Evolutionary conservation across 2,113 vertebrate genomes (phyloP).

Genomic region (Crotalus viridis): DNA sequence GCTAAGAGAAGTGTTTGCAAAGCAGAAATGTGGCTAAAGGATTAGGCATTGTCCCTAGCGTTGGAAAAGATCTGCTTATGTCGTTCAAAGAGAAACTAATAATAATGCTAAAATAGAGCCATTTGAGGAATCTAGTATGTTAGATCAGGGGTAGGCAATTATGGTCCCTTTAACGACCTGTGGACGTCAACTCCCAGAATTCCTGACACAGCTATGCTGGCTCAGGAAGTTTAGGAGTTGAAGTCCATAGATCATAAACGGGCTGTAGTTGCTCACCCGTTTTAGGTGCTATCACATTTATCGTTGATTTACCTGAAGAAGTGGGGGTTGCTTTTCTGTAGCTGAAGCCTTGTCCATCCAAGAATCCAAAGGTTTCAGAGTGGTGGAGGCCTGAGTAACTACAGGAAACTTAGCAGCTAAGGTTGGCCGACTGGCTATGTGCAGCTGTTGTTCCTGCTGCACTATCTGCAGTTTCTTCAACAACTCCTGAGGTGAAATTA

Average conservation of each 20-base stretch:
- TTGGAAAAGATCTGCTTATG: neutral
- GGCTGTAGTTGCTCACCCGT: neutral
- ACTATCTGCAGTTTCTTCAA: conserved; percentile 86
- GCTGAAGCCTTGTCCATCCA: conserved; percentile 62
- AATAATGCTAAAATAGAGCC: neutral
- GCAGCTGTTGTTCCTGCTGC: conserved; percentile 84
- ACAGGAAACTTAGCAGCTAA: conserved; percentile 84
- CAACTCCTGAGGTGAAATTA: conserved; percentile 85
- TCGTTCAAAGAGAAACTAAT: neutral
- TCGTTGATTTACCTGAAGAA: conserved; percentile 76
- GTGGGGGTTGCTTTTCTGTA: conserved; percentile 69
- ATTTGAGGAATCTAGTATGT: neutral
- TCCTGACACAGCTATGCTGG: neutral
- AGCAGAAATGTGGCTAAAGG: neutral
- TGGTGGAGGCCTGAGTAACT: conserved; percentile 50
- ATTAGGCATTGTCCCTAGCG: no score
- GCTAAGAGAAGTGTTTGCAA: neutral
- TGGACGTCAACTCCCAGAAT: neutral
- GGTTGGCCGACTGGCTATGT: conserved; percentile 61
- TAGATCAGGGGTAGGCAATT: neutral
- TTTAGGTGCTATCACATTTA: neutral
- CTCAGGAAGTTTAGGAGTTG: neutral
- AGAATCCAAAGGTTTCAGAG: conserved; percentile 58
- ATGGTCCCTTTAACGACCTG: neutral
- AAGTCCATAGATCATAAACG: neutral